These are phyloP conservation scores for Gasterosteus aculeatus DNA, from an alignment of 2,113 vertebrate genomes.

Conservation along the genomic window DNA sequence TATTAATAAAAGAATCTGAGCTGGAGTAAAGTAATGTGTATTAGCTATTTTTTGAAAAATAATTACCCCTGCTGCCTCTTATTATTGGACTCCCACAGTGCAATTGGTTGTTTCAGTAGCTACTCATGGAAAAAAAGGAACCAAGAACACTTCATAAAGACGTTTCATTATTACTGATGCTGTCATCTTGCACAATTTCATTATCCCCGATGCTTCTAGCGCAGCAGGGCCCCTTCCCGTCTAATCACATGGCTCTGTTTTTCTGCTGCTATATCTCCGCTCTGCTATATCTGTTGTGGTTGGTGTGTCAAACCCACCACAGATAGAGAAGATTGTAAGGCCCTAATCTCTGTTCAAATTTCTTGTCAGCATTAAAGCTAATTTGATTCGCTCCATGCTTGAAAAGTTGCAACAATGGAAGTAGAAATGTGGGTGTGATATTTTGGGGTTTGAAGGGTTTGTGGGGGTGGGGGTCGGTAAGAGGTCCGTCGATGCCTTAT, in stretches of 20 bases:
- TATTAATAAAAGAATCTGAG: constrained; percentile 2
- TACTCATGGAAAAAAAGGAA: not conserved
- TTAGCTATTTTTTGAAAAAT: constrained; percentile 16
- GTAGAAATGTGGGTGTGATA: constrained; percentile 24
- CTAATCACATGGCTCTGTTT: constrained; percentile 11
- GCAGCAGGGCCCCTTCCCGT: constrained; percentile 15
- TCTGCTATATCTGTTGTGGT: constrained; percentile 1
- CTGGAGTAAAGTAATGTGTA: not conserved
- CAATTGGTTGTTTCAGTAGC: not conserved
- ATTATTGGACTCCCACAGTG: constrained; percentile 21
- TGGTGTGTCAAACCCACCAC: constrained; percentile 18
- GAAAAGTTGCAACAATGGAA: constrained; percentile 35
- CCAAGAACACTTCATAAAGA: constrained; percentile 9
- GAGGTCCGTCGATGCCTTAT: constrained; percentile 9
- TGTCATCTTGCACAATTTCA: constrained; percentile 21
- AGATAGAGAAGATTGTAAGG: not conserved
- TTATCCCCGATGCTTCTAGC: constrained; percentile 5
- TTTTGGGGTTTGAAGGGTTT: not conserved
- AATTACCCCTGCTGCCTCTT: constrained; percentile 23
- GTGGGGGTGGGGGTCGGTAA: not conserved
- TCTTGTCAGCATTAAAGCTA: constrained; percentile 44
- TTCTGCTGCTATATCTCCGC: not conserved
- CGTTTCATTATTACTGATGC: constrained; percentile 34
- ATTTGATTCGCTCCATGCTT: constrained; percentile 39
- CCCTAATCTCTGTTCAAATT: constrained; percentile 8